phyloP scores from a whole-genome alignment of 1,140 invertebrate species.

The Lineus longissimus region DNA sequence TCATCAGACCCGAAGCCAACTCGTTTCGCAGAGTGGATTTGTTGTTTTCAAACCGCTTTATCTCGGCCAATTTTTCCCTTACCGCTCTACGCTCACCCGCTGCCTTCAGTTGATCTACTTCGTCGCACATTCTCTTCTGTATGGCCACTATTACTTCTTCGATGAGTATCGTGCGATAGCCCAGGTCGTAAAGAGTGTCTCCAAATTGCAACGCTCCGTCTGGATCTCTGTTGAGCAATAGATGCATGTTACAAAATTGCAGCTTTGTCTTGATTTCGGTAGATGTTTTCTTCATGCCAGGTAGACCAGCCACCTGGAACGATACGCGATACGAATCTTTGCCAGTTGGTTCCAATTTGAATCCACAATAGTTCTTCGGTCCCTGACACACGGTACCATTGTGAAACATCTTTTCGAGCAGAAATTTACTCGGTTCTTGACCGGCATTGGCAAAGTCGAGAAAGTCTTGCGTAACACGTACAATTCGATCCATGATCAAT shows the following conservation, averaged over 20 bases:
- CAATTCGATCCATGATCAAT: too few species aligned
- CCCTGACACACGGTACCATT: not conserved
- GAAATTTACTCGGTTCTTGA: constrained; percentile 1
- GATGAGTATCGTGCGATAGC: not conserved
- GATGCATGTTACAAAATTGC: not conserved
- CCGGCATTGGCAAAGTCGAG: not conserved
- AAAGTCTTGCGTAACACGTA: not conserved
- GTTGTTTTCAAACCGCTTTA: not conserved
- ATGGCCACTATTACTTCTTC: not conserved
- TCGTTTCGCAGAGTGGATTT: not conserved
- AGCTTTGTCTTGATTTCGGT: not conserved
- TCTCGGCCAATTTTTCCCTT: not conserved
- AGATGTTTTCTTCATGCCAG: not conserved
- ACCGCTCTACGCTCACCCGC: too few species aligned
- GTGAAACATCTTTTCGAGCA: not conserved
- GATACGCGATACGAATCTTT: not conserved
- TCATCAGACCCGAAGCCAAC: not conserved
- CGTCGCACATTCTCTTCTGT: not conserved
- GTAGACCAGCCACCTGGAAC: not conserved
- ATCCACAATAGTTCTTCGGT: constrained; percentile 1
- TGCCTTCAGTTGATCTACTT: too few species aligned
- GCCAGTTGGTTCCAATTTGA: not conserved
- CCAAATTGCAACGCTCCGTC: not conserved
- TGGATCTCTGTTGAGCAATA: not conserved
- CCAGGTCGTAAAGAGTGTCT: not conserved